Evolutionary conservation across 2,113 vertebrate genomes (phyloP).

Genomic region (Paraplagusia blochii): DNA sequence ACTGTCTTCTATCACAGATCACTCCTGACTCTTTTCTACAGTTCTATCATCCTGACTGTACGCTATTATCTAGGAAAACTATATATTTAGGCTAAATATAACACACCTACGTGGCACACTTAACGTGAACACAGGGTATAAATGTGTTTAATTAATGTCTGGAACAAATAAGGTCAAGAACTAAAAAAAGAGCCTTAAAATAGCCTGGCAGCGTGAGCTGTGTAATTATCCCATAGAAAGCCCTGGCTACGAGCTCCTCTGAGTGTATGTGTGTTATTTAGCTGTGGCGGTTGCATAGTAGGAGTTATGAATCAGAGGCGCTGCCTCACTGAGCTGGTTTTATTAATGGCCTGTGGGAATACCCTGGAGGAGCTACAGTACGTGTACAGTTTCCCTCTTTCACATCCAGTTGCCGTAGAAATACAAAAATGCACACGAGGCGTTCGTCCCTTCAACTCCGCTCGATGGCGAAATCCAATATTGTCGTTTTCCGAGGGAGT

Average conservation of each 20-base stretch:
- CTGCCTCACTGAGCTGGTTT: conserved; percentile 56
- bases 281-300: conserved; percentile 34
- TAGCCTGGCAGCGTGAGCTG: conserved; percentile 11
- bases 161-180: neutral
- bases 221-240: conserved; percentile 11
- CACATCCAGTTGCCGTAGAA: conserved; percentile 22
- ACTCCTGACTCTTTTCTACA: no score
- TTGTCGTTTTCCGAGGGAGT: no score
- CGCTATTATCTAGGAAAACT: no score
- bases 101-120: neutral
- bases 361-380: conserved; percentile 51
- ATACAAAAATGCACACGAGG: neutral
- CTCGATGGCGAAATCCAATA: neutral
- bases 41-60: no score
- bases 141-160: neutral
- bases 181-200: conserved; percentile 7
- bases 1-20: no score
- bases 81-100: neutral
- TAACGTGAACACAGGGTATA: neutral
- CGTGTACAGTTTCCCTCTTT: conserved; percentile 32
- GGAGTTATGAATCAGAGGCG: conserved; percentile 63
- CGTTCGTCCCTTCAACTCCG: neutral
- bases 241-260: conserved; percentile 20
- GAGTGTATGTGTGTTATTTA: conserved; percentile 32
- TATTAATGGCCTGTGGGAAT: conserved; percentile 64